Percentiles rank a stretch among this genome's conserved stretches.
Evolutionary conservation across 2,888 invertebrate genomes (phyloP).

Genomic region (Hyposoter didymator): DNA sequence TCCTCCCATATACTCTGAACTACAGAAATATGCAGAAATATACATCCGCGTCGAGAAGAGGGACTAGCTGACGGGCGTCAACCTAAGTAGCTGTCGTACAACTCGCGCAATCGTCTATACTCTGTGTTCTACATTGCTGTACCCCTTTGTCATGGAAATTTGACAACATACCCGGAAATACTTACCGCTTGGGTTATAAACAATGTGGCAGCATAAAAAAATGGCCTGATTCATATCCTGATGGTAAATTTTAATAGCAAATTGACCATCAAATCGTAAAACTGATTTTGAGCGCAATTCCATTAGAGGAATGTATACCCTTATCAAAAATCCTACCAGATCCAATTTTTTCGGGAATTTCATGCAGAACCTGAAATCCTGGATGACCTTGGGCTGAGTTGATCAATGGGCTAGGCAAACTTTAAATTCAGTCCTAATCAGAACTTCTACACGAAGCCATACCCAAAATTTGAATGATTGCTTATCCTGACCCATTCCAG

Average conservation of each 20-base stretch:
- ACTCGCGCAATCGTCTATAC: constrained; percentile 36
- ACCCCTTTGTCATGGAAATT: constrained; percentile 33
- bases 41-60: constrained; percentile 13
- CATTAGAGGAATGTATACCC: too few relatives aligned
- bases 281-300: too few relatives aligned
- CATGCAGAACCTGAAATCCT: too few relatives aligned
- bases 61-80: constrained; percentile 26
- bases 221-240: not conserved
- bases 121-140: constrained; percentile 3
- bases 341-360: too few relatives aligned
- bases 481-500: too few relatives aligned
- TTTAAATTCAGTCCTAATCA: too few relatives aligned
- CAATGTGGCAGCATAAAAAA: not conserved
- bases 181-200: not conserved
- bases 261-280: too few relatives aligned
- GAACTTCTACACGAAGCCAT: too few relatives aligned
- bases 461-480: too few relatives aligned
- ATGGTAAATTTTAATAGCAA: not conserved
- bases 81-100: constrained; percentile 40
- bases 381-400: too few relatives aligned
- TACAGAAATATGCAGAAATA: constrained; percentile 48
- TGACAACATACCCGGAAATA: not conserved
- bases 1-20: constrained; percentile 13
- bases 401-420: too few relatives aligned
- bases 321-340: too few relatives aligned